Evolutionary conservation across 2,113 vertebrate genomes (phyloP).

Genomic region (Formicarius rufipectus): DNA sequence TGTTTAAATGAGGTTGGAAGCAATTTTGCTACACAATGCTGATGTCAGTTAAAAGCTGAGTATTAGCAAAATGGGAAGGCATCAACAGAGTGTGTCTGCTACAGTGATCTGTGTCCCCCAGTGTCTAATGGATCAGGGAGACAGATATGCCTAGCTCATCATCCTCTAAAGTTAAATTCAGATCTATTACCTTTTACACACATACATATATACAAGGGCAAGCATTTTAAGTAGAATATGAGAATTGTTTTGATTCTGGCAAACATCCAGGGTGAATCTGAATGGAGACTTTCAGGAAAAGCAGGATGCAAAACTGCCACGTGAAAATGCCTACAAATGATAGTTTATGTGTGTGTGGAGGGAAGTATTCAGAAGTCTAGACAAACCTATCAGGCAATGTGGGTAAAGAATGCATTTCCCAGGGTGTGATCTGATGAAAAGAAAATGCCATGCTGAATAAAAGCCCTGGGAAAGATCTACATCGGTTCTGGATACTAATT

Average conservation of each 20-base stretch:
- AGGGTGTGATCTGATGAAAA: neutral
- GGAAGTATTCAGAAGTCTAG: neutral
- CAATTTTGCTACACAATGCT: slow-evolving; percentile 30
- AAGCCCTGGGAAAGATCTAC: neutral
- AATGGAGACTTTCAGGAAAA: slow-evolving; percentile 66
- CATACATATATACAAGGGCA: neutral
- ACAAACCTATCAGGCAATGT: neutral
- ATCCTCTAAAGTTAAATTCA: slow-evolving; percentile 34
- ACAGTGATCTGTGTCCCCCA: neutral
- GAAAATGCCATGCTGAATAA: neutral
- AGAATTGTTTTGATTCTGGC: slow-evolving; percentile 41
- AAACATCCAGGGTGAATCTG: slow-evolving; percentile 33
- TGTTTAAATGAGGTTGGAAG: slow-evolving; percentile 62
- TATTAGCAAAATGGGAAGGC: slow-evolving; percentile 38
- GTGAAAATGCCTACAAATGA: slow-evolving; percentile 39
- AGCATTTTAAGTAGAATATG: slow-evolving; percentile 50
- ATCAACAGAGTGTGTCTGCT: slow-evolving; percentile 30
- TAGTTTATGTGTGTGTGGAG: neutral
- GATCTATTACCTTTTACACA: slow-evolving; percentile 25
- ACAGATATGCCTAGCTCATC: slow-evolving; percentile 5
- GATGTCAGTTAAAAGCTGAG: slow-evolving; percentile 56
- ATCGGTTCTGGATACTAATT: neutral
- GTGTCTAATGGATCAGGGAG: slow-evolving; percentile 19
- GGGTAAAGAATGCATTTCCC: neutral
- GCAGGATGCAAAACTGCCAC: slow-evolving; percentile 28